Conservation (phyloP, 2,113 vertebrate genomes). For the Vicugna pacos region DNA sequence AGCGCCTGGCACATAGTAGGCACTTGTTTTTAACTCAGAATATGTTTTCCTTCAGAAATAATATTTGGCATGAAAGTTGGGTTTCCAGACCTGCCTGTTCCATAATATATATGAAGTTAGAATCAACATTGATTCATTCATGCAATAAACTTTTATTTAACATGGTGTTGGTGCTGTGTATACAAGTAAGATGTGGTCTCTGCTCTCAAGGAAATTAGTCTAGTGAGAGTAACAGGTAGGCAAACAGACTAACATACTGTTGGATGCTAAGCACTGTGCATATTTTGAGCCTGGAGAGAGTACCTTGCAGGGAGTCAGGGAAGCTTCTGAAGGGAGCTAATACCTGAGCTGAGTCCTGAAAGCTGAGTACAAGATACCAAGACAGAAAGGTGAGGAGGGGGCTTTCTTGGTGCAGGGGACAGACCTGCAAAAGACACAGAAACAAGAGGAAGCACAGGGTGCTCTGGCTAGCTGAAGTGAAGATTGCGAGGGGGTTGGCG, state of each 20-base stretch:
- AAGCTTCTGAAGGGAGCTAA: neutral
- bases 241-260: neutral
- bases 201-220: neutral
- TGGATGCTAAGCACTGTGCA: neutral
- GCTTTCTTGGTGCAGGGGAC: neutral
- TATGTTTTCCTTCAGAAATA: slow-evolving; percentile 49
- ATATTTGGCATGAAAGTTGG: neutral
- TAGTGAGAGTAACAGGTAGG: neutral
- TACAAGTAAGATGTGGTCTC: neutral
- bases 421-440: neutral
- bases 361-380: neutral
- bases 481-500: neutral
- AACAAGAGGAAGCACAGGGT: neutral
- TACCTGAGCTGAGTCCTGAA: neutral
- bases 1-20: neutral
- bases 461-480: neutral
- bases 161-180: neutral
- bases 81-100: neutral
- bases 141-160: neutral
- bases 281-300: neutral
- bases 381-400: neutral
- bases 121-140: neutral
- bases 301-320: neutral
- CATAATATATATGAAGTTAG: neutral
- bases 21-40: slow-evolving; percentile 36